Evolutionary conservation across 2,797 vertebrate genomes (phyloP).

Genomic region (Chelon labrosus): DNA sequence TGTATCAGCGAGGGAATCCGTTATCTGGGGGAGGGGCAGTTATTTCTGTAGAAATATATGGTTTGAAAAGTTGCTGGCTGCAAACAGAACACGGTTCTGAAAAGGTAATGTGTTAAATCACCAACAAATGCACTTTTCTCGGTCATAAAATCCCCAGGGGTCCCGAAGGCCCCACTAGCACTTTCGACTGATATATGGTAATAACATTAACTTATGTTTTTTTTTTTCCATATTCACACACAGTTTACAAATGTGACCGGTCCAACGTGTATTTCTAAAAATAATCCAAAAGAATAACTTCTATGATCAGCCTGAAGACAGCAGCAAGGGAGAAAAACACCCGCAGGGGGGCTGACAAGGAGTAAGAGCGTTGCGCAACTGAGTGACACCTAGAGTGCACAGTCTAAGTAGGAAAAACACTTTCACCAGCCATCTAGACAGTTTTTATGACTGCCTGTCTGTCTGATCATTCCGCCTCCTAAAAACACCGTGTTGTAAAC

Average conservation of each 20-base stretch:
- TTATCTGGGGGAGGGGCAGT: no score
- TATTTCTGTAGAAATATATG: no score
- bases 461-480: not conserved
- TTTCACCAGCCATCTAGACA: not conserved
- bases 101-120: not conserved
- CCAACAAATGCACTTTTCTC: not conserved
- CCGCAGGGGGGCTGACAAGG: not conserved
- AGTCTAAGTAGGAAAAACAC: not conserved
- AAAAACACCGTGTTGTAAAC: not conserved
- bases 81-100: no score
- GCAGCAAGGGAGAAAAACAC: not conserved
- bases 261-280: no score
- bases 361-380: conserved; percentile 21
- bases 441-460: not conserved
- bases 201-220: not conserved
- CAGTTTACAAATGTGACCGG: no score
- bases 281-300: not conserved
- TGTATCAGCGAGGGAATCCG: no score
- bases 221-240: no score
- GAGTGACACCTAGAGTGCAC: conserved; percentile 33
- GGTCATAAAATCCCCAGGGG: not conserved
- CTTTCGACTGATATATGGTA: not conserved
- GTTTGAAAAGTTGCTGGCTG: no score
- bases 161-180: not conserved
- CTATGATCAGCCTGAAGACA: conserved; percentile 3